Conservation (phyloP, 2,888 invertebrate species). For the Hypselothyrea guttata region DNA sequence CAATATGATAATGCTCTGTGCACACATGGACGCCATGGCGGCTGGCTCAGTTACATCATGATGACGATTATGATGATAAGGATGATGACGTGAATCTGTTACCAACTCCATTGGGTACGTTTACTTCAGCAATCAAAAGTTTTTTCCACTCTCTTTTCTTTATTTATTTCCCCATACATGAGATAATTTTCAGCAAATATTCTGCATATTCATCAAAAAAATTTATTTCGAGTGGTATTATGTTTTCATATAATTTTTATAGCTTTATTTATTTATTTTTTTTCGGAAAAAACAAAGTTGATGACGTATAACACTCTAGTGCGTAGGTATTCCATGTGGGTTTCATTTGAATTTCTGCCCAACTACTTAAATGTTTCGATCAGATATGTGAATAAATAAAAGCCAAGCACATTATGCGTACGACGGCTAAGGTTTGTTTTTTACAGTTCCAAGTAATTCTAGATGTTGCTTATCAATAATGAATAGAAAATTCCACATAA, state of each 20-base stretch:
- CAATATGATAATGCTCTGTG: slow-evolving; percentile 25
- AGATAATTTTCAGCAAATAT: slow-evolving; percentile 48
- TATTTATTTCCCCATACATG: slow-evolving; percentile 8
- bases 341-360: slow-evolving; percentile 5
- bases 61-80: slow-evolving; percentile 24
- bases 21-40: slow-evolving; percentile 18
- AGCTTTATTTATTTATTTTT: slow-evolving; percentile 18
- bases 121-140: slow-evolving; percentile 45
- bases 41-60: slow-evolving; percentile 3
- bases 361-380: slow-evolving; percentile 19
- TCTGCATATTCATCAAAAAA: slow-evolving; percentile 64
- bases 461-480: too few relatives aligned
- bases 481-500: too few relatives aligned
- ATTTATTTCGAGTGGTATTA: slow-evolving; percentile 17
- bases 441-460: too few relatives aligned
- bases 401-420: slow-evolving; percentile 6
- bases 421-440: neutral
- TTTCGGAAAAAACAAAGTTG: neutral
- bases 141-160: slow-evolving; percentile 11
- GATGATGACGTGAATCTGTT: slow-evolving; percentile 32
- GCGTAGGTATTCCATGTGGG: slow-evolving; percentile 11
- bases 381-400: slow-evolving; percentile 23
- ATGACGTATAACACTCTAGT: slow-evolving; percentile 28
- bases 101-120: slow-evolving; percentile 46
- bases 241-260: slow-evolving; percentile 47